Evolutionary conservation across 2,797 vertebrate genomes (phyloP), one percentile per base, ranked within the genome.

Genomic region (Arremon brunneinucha): DNA sequence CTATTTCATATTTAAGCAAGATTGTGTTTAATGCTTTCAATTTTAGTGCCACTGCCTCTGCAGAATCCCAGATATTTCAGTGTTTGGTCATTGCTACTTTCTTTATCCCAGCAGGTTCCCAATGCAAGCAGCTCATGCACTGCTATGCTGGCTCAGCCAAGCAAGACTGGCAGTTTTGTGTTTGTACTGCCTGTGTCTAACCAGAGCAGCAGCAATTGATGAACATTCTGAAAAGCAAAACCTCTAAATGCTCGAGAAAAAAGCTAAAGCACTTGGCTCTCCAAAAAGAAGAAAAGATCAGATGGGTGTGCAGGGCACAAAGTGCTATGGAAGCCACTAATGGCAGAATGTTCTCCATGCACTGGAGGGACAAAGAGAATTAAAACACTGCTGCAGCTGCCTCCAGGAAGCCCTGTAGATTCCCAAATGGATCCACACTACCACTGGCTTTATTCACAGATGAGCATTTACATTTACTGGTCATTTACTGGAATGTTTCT

Each of bases 61-160:
- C 70, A 93, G 44, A 67, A 82, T 62, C 43, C 49, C 59, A 69
- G 88, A 50, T 64, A 74, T 35, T 83, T 93, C 60, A 68, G 49
- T 76, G 78, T 47, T 82, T 92, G 91, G 87, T 87, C 83, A 85
- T 52, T 74, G 65, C 46, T 64, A 27, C 88, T 81, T 77, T 77
- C 81, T 94, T 84, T 68, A 79, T 57, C 81, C 55, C 92, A 89
- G 81, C 64, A 87, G 60, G 78, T 60, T 94, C 60, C 75, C 68
- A 60, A 11, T 11, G 60, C 74, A 89, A 76, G 67, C 63, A 74
- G 63, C 15, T 95, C 77, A 74, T 30, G 18, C 9, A 8, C 30
- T 52, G 88, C 80, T 56, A 26, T 46, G 68, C 88, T 83, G 70
- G 81, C 81, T 87, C 85, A 91, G 83, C 94, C 30, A 3, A 89